Conservation (phyloP, 1,140 invertebrate species). For the Antheraea mylitta region DNA sequence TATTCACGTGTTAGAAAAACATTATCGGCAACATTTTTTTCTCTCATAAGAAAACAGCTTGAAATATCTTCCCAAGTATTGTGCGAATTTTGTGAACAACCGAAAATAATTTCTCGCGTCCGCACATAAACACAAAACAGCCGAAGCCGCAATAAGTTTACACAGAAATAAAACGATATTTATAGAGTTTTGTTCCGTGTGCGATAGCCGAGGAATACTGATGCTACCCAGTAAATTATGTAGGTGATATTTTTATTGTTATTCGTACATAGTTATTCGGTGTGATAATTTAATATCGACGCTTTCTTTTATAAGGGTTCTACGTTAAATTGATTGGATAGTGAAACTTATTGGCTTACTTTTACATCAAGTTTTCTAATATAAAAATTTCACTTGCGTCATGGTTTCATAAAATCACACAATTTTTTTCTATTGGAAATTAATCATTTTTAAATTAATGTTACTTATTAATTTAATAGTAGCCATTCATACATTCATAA, state of each 20-base stretch:
- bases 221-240: not conserved
- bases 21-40: not conserved
- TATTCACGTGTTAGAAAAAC: too few relatives aligned
- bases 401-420: too few relatives aligned
- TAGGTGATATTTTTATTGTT: not conserved
- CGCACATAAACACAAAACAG: slow-evolving; percentile 2
- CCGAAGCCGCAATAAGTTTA: not conserved
- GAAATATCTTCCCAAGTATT: not conserved
- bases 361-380: too few relatives aligned
- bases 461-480: too few relatives aligned
- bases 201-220: not conserved
- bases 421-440: too few relatives aligned
- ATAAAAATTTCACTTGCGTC: too few relatives aligned
- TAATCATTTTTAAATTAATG: too few relatives aligned
- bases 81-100: not conserved
- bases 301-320: not conserved
- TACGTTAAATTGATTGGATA: too few relatives aligned
- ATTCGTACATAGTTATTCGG: not conserved
- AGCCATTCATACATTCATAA: too few relatives aligned
- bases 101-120: not conserved
- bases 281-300: not conserved
- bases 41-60: not conserved
- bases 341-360: too few relatives aligned
- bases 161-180: not conserved
- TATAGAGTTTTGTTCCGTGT: not conserved